phyloP scores from a whole-genome alignment of 2,113 vertebrate genomes.

The Ailurus styani region DNA sequence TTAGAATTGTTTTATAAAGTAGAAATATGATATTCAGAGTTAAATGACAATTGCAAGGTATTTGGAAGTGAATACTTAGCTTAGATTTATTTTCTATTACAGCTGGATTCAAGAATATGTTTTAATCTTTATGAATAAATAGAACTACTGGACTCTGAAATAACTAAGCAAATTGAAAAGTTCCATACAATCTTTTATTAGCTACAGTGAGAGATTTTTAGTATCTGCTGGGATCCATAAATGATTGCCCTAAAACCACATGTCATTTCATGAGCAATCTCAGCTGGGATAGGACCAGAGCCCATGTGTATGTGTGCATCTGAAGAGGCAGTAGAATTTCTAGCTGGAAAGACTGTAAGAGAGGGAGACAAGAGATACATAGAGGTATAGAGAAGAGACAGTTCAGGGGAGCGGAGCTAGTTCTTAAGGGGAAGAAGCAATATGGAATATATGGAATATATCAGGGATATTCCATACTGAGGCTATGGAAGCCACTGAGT shows the following conservation, averaged over 20 bases:
- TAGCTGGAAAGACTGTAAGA: neutral
- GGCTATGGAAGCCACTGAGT: neutral
- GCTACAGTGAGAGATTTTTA: neutral
- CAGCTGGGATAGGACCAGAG: neutral
- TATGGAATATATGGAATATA: no score
- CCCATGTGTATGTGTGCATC: neutral
- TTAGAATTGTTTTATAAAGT: neutral
- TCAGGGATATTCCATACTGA: neutral
- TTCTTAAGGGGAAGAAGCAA: neutral
- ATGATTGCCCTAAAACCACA: neutral
- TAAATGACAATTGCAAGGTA: neutral
- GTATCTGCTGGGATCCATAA: neutral
- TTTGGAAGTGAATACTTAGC: neutral
- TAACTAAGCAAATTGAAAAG: neutral
- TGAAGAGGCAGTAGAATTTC: neutral
- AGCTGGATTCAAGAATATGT: neutral
- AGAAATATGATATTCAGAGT: neutral
- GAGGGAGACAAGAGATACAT: neutral
- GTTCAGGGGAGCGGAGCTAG: neutral
- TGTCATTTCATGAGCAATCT: neutral
- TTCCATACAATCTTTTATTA: neutral
- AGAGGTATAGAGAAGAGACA: neutral
- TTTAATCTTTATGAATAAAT: neutral
- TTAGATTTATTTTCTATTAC: conserved; percentile 14
- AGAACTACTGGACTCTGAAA: neutral